Percentiles rank a stretch among this genome's conserved stretches.
These are phyloP conservation scores for Rhadinocentrus ornatus DNA, from an alignment of 2,797 vertebrate species.

Conservation along the genomic window DNA sequence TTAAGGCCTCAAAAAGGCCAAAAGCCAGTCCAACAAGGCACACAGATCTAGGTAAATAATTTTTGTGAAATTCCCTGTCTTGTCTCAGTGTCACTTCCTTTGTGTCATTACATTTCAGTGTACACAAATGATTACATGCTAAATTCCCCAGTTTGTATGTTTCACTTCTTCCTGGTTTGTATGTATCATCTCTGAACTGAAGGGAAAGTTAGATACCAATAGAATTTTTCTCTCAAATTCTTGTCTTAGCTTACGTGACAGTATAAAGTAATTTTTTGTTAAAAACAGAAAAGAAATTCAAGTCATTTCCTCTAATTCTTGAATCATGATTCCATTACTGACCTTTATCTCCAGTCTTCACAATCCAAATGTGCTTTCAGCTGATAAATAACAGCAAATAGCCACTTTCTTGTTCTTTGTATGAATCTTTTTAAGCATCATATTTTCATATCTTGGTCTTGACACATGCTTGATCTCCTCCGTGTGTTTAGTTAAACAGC, in stretches of 20 bases:
- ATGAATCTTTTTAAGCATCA: neutral
- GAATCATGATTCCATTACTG: constrained; percentile 1
- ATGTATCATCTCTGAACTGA: too few relatives aligned
- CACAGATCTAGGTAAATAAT: too few relatives aligned
- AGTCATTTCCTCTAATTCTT: neutral
- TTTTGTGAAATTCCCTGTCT: too few relatives aligned
- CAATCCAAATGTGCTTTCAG: neutral
- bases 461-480: neutral
- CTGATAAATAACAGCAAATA: constrained; percentile 2
- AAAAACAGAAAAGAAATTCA: neutral
- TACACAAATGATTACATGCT: too few relatives aligned
- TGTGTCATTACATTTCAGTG: too few relatives aligned
- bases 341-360: neutral
- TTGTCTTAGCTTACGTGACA: neutral
- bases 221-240: neutral
- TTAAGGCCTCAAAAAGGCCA: too few relatives aligned
- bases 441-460: neutral
- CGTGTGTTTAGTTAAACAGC: constrained; percentile 29
- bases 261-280: neutral
- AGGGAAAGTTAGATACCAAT: too few relatives aligned
- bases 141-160: too few relatives aligned
- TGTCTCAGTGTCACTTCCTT: too few relatives aligned
- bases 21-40: too few relatives aligned
- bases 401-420: neutral
- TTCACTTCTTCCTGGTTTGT: too few relatives aligned